Evolutionary conservation across 2,113 vertebrate species (phyloP), one percentile per base, ranked within the genome.

Genomic region (Hirundichthys speculiger): DNA sequence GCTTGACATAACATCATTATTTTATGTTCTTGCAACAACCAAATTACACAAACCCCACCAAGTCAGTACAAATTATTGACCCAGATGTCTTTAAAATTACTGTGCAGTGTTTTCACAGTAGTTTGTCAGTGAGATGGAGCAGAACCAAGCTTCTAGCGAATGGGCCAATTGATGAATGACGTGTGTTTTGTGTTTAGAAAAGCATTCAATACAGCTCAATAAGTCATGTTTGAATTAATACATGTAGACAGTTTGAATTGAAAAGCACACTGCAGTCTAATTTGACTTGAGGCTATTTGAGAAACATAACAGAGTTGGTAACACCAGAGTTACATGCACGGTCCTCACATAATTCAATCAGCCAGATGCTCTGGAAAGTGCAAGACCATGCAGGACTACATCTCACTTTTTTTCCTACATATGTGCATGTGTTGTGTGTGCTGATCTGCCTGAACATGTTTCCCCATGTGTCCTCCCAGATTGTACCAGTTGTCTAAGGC

Each of bases 401-500:
- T 51, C 60, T 64, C 34, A 19, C 5, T 56, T 40, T 55, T 54
- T 19, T 55, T 64, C 30, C 18, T 63, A 38, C 52, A 40, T 22
- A 13, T 25, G 49, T 42, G 49, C 61, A 50, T 47, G 41, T 43
- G 16, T 7, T 24, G 2, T 9, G 51, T 63, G 10, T 14, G 15
- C 2, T 4, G 24, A 20, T 55, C 22, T 57, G 62, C 38, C 42
- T 66, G 55, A 61, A 55, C 60, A 55, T 55, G 42, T 72, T 57
- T 50, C 39, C 59, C 64, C 27, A 0, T 64, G 64, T 69, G 63
- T 73, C 38, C 52, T 79, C 75, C 63, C 89, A 99, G 98, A 88
- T 91, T 99, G 15, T 99, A 99, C 89, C 97, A 99, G 89, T 92
- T 99, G 68, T 99, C 98, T 70, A 99, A 99, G 86, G 98, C 97